Evolutionary conservation across 2,888 invertebrate genomes (phyloP).

Genomic region (Nephrotoma appendiculata): DNA sequence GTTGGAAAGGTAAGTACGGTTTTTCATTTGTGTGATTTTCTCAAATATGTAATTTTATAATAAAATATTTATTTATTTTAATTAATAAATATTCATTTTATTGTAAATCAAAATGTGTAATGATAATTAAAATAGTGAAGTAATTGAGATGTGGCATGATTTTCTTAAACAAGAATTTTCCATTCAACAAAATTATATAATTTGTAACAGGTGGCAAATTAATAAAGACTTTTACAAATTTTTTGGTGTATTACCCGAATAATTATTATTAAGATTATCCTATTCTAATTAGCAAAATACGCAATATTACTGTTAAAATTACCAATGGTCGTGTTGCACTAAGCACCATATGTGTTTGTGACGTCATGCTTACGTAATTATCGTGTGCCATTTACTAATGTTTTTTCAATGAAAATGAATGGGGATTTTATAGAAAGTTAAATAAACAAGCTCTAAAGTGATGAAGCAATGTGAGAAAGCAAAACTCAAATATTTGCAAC

Average conservation of each 20-base stretch:
- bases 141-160: neutral
- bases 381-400: neutral
- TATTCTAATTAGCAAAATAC: neutral
- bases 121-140: neutral
- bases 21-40: neutral
- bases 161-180: neutral
- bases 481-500: neutral
- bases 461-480: neutral
- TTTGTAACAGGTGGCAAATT: neutral
- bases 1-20: neutral
- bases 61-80: neutral
- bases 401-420: neutral
- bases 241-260: neutral
- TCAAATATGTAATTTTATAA: neutral
- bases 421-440: neutral
- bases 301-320: neutral
- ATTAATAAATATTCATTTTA: neutral
- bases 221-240: neutral
- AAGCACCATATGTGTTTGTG: neutral
- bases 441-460: neutral
- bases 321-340: no score
- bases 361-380: neutral
- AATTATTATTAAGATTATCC: neutral
- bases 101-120: neutral
- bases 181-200: neutral